Evolutionary conservation across 2,888 invertebrate genomes (phyloP), one percentile per base, ranked within the genome.

Genomic region (Diarsia rubi): DNA sequence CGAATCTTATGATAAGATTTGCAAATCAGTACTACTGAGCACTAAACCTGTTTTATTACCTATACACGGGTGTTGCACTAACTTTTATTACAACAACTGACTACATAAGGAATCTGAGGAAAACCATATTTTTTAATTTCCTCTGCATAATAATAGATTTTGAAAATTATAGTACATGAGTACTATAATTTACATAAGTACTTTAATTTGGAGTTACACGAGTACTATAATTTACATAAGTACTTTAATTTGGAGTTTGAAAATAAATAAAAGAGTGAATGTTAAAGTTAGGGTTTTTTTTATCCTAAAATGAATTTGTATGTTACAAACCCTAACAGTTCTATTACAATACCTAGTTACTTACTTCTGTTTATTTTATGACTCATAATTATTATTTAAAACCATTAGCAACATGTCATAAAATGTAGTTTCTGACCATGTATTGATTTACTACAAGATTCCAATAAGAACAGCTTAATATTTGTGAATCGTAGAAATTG

Each of bases 371-470:
- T 44, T 12, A 27, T n/a, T 47, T 27, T 37, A 16, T 70, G 19
- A 52, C n/a, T 8, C 12, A 65, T 24, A 9, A 4, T 4, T 19
- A 3, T 2, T 3, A 31, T 0, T 5, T 19, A 24, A 3, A 45
- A 52, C 52, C 70, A 62, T 64, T 45, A 52, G 24, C 24, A 49
- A 24, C n/a, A 71, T 44, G 1, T 12, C 14, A 47, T 24, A 49
- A 47, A 70, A 64, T n/a, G 1, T 24, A 42, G 49, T 49, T 49
- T 42, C n/a, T 5, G 31, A 24, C 0, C 24, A 31, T 16, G 3
- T 31, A 2, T 37, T 81, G 4, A 24, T 1, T 47, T 81, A 86
- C 72, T 79, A 88, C 69, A 80, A 88, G 90, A 91, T 83, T 92
- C 92, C 76, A 86, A 88, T 81, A 80, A 83, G 91, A 91, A 83